Evolutionary conservation across 2,797 vertebrate species (phyloP).

Genomic region (Strix occidentalis): DNA sequence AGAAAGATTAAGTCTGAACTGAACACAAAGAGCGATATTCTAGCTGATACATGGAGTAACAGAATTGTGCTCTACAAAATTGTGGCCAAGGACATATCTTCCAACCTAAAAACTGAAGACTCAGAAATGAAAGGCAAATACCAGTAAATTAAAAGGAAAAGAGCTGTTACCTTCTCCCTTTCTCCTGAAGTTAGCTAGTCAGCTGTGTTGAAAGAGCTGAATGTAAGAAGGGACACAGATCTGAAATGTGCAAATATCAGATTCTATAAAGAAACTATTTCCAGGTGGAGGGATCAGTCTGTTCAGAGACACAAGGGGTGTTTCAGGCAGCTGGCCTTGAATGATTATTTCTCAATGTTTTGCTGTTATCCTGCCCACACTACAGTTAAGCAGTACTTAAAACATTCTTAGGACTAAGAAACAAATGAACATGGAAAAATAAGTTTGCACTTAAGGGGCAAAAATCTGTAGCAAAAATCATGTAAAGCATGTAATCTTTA

Average conservation of each 20-base stretch:
- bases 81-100: background rate
- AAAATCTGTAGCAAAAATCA: background rate
- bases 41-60: background rate
- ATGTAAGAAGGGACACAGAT: background rate
- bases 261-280: background rate
- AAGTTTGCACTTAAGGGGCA: background rate
- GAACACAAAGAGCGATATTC: background rate
- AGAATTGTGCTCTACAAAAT: background rate
- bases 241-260: background rate
- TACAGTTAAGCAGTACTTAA: background rate
- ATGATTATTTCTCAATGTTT: background rate
- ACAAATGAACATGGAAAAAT: background rate
- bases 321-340: conserved; percentile 1
- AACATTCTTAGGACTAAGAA: background rate
- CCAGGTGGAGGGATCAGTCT: conserved; percentile 23
- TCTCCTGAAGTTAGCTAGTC: background rate
- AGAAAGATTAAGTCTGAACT: background rate
- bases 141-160: background rate
- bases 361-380: background rate
- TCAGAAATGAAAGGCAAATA: background rate
- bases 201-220: background rate
- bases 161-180: background rate
- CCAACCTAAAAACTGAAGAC: background rate
- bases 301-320: background rate
- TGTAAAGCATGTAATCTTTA: background rate